These are phyloP conservation scores for Tortrix viridana DNA, from an alignment of 2,888 invertebrate species.

Conservation along the genomic window DNA sequence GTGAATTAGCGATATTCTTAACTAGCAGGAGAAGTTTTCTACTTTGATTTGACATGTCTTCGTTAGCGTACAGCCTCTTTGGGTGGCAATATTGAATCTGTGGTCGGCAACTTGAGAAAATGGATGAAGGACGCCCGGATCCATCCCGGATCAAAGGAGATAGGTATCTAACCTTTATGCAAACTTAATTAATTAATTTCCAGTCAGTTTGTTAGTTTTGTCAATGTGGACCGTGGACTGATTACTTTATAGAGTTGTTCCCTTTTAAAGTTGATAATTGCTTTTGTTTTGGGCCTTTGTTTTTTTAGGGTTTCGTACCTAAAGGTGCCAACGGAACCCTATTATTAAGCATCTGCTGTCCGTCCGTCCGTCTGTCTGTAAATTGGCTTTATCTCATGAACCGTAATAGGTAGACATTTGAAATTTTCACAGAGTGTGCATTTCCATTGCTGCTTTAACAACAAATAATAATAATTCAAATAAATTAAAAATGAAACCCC, in stretches of 20 bases:
- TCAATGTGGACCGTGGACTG: constrained; percentile 16
- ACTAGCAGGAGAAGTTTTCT: too few species aligned
- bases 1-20: too few species aligned
- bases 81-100: constrained; percentile 25
- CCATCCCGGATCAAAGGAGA: constrained; percentile 32
- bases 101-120: constrained; percentile 25
- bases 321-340: too few species aligned
- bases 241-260: constrained; percentile 10
- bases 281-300: constrained; percentile 11
- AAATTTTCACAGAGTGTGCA: too few species aligned
- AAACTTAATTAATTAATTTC: constrained; percentile 33
- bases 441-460: too few species aligned
- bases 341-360: too few species aligned
- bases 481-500: too few species aligned
- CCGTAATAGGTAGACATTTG: too few species aligned
- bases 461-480: too few species aligned
- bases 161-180: constrained; percentile 11
- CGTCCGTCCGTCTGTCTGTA: too few species aligned
- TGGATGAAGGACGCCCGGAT: constrained; percentile 7
- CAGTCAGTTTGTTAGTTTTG: constrained; percentile 29
- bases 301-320: not conserved
- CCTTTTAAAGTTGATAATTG: constrained; percentile 28
- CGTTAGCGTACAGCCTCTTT: not conserved
- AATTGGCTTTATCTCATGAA: too few species aligned
- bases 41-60: too few species aligned